Conservation (phyloP, 2,797 vertebrate species). For the Orientallactaga sibirica region DNA sequence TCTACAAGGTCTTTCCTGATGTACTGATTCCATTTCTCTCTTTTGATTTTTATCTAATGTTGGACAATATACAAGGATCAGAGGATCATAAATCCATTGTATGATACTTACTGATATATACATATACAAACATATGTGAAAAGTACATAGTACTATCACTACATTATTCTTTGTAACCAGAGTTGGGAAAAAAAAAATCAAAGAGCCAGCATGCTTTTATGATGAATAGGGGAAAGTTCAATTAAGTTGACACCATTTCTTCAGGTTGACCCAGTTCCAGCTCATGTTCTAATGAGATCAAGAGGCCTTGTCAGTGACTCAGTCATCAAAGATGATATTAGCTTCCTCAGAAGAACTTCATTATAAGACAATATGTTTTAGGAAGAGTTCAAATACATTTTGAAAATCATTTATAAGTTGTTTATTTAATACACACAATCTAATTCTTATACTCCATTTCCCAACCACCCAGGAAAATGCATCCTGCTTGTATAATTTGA, state of each 20-base stretch:
- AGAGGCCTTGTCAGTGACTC: not conserved
- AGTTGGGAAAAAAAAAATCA: not conserved
- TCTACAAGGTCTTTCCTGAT: not conserved
- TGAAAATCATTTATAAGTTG: not conserved
- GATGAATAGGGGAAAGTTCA: not conserved
- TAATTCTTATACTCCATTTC: conserved; percentile 37
- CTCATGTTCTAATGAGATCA: not conserved
- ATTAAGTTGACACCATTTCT: not conserved
- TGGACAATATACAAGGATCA: not conserved
- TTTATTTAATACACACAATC: not conserved
- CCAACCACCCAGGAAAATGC: conserved; percentile 29
- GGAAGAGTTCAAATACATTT: conserved; percentile 42
- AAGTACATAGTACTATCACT: not conserved
- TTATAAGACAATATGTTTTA: not conserved
- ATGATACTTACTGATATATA: not conserved
- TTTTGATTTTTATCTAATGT: not conserved
- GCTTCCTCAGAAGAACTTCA: not conserved
- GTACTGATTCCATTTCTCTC: not conserved
- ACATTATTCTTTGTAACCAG: not conserved
- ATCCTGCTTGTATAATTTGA: conserved; percentile 2
- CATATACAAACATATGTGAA: not conserved
- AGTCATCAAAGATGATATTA: not conserved
- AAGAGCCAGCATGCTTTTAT: not conserved
- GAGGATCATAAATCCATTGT: not conserved
- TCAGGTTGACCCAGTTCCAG: not conserved